Evolutionary conservation across 1,140 invertebrate species (phyloP).

Genomic region (Calephelis virginiensis): DNA sequence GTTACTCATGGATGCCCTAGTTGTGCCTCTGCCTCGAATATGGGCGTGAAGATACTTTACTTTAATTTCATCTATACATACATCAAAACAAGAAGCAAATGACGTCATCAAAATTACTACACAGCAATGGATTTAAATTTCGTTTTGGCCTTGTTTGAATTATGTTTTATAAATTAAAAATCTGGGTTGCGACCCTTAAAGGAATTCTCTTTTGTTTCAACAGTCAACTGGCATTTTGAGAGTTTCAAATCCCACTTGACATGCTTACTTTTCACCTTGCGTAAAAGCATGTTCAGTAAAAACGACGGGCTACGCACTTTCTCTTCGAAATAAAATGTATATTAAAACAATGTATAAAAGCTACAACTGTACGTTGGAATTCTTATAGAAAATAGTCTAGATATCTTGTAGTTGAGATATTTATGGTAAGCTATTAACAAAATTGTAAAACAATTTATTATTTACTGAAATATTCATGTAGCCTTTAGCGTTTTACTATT

Average conservation of each 20-base stretch:
- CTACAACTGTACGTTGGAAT: no score
- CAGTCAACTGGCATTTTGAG: conserved; percentile 53
- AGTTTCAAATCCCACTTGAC: conserved; percentile 67
- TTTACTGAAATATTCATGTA: no score
- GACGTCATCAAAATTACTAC: not conserved
- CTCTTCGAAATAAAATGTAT: not conserved
- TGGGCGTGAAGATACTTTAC: no score
- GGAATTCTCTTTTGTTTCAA: conserved; percentile 61
- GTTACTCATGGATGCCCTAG: no score
- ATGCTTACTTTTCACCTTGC: conserved; percentile 65
- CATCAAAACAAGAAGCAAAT: no score
- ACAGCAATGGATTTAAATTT: not conserved
- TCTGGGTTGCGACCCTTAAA: conserved; percentile 34
- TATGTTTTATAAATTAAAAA: conserved; percentile 21
- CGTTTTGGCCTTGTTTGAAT: conserved; percentile 1
- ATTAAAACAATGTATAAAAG: not conserved
- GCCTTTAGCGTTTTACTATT: no score
- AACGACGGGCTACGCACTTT: conserved; percentile 6
- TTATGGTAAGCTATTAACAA: no score
- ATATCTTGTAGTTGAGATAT: no score
- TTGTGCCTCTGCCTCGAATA: no score
- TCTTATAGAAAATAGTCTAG: no score
- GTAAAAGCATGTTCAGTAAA: conserved; percentile 54
- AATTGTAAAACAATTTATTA: no score
- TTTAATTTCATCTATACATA: no score